phyloP scores from a whole-genome alignment of 2,113 vertebrate genomes.

The Zosterops pallidus region DNA sequence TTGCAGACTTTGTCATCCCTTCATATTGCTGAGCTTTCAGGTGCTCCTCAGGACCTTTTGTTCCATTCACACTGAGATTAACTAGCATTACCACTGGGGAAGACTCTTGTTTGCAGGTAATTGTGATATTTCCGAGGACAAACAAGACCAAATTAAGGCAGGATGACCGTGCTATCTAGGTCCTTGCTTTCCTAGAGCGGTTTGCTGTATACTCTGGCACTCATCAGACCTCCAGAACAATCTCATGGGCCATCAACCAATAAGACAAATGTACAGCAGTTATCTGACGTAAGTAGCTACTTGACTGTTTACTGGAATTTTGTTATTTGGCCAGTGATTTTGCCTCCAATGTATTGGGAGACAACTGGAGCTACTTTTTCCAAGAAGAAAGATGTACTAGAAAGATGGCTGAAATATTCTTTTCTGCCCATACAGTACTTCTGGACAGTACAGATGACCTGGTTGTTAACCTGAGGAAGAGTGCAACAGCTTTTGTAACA shows the following conservation, averaged over 20 bases:
- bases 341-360: neutral
- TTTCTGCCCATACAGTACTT: neutral
- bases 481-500: fast-evolving
- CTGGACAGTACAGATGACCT: neutral
- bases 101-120: neutral
- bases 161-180: neutral
- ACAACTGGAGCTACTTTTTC: neutral
- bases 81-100: neutral
- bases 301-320: neutral
- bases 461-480: neutral
- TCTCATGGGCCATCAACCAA: neutral
- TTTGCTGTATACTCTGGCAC: neutral
- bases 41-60: neutral
- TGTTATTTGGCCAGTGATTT: neutral
- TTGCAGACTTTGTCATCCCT: neutral
- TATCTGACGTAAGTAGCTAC: neutral
- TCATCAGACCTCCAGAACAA: neutral
- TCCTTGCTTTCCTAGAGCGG: neutral
- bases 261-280: neutral
- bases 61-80: neutral
- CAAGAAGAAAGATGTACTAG: neutral
- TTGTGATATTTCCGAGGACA: neutral
- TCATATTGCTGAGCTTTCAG: neutral
- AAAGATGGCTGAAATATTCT: neutral
- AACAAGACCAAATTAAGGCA: neutral